Conservation (phyloP, 2,888 invertebrate species). For the Troides aeacus region DNA sequence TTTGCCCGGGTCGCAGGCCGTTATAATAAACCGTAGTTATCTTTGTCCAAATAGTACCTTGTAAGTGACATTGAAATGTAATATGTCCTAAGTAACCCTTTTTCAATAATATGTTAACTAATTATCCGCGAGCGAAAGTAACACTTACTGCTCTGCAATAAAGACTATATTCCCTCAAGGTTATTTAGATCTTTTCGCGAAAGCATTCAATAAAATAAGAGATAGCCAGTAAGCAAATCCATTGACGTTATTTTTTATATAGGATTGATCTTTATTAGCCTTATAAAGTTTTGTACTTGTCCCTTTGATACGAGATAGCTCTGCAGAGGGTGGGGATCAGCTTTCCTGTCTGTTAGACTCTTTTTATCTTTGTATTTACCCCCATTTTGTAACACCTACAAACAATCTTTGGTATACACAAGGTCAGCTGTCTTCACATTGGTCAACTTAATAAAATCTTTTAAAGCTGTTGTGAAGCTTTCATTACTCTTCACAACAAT, state of each 20-base stretch:
- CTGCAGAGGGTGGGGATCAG: too few species aligned
- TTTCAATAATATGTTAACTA: conserved; percentile 1
- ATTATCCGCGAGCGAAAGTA: not conserved
- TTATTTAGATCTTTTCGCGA: not conserved
- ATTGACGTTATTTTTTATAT: conserved; percentile 2
- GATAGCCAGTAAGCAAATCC: conserved; percentile 10
- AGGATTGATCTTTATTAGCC: conserved; percentile 13
- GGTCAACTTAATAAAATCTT: too few species aligned
- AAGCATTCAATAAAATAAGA: conserved; percentile 19
- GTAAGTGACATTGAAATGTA: conserved; percentile 17
- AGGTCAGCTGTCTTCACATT: too few species aligned
- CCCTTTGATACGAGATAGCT: too few species aligned
- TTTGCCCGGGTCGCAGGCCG: too few species aligned
- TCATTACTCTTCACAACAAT: too few species aligned
- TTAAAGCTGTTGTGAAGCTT: too few species aligned
- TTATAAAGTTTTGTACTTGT: conserved; percentile 5
- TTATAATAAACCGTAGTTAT: not conserved
- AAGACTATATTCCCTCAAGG: not conserved
- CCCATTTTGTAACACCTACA: too few species aligned
- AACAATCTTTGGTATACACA: too few species aligned
- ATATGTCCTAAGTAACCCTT: conserved; percentile 22
- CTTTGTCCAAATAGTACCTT: conserved; percentile 3
- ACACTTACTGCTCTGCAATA: not conserved
- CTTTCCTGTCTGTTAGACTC: too few species aligned
- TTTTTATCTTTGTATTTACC: too few species aligned